Conservation (phyloP, 2,113 vertebrate species). For the Alethe diademata region DNA sequence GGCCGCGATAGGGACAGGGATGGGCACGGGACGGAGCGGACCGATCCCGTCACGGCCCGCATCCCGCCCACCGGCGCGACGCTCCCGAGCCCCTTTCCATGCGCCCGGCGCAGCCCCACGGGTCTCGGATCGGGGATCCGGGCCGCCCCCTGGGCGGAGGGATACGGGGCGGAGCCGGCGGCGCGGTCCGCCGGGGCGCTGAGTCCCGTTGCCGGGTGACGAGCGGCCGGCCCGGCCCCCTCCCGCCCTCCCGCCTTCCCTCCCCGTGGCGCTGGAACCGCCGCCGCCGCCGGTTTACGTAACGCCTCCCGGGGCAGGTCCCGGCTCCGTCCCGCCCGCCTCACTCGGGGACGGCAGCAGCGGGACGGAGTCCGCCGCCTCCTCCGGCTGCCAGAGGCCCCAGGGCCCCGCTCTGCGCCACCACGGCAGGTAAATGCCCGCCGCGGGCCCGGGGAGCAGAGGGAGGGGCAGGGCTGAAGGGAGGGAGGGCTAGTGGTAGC, state of each 20-base stretch:
- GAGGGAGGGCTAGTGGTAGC: background rate
- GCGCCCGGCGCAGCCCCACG: rapidly evolving
- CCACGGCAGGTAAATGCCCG: slow-evolving; percentile 35
- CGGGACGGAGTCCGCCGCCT: slow-evolving; percentile 47
- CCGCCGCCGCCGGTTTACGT: slow-evolving; percentile 74
- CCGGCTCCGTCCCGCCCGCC: slow-evolving; percentile 66
- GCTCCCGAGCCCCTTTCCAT: rapidly evolving
- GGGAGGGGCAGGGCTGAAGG: background rate
- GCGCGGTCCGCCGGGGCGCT: slow-evolving; percentile 42
- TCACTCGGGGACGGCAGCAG: slow-evolving; percentile 65
- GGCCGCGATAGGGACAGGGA: background rate
- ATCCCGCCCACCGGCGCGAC: background rate
- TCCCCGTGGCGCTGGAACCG: slow-evolving; percentile 60
- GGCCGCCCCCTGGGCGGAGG: slow-evolving; percentile 67
- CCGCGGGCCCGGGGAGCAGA: background rate
- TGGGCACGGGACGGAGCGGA: too few species aligned
- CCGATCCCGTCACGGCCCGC: rapidly evolving
- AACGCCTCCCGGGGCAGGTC: slow-evolving; percentile 69
- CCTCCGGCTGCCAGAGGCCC: slow-evolving; percentile 60
- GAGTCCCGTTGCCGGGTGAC: slow-evolving; percentile 72
- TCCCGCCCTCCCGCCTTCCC: background rate
- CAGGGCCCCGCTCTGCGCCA: slow-evolving; percentile 37
- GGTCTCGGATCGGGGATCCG: background rate
- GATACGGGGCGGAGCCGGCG: slow-evolving; percentile 59
- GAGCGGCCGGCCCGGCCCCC: slow-evolving; percentile 25